These are phyloP conservation scores for Invenusta paracnida DNA, from an alignment of 2,888 invertebrate species.

Conservation along the genomic window DNA sequence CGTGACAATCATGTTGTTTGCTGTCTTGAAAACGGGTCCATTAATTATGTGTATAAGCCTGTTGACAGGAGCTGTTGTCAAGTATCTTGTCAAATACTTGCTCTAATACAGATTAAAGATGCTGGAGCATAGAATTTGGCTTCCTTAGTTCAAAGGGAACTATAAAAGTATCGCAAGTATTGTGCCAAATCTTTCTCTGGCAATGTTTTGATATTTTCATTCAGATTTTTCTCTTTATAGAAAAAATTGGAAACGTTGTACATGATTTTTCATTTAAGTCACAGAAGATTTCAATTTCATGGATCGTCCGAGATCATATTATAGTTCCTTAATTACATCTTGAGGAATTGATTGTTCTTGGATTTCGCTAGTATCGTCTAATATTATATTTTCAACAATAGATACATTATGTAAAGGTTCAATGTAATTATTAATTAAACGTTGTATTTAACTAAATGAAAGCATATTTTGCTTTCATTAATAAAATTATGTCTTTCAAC, in stretches of 20 bases:
- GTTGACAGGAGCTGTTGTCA: not conserved
- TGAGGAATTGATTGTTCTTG: not conserved
- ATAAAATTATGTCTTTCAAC: not conserved
- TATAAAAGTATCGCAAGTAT: not conserved
- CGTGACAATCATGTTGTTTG: conserved; percentile 22
- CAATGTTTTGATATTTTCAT: not conserved
- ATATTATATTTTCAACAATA: not conserved
- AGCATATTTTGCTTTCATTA: not conserved
- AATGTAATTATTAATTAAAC: not conserved
- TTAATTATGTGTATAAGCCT: no score
- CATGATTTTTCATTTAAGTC: not conserved
- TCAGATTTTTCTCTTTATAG: not conserved
- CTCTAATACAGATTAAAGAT: not conserved
- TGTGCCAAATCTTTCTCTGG: not conserved
- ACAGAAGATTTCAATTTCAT: not conserved
- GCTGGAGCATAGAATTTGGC: not conserved
- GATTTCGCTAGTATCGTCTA: not conserved
- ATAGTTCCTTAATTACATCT: not conserved
- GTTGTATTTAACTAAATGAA: not conserved
- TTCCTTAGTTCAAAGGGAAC: not conserved
- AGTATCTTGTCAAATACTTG: not conserved
- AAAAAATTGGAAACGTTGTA: not conserved
- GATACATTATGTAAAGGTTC: not conserved
- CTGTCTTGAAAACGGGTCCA: conserved; percentile 23
- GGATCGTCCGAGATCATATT: not conserved